Conservation (phyloP, 2,797 vertebrate genomes). For the Sebastes aleutianus region DNA sequence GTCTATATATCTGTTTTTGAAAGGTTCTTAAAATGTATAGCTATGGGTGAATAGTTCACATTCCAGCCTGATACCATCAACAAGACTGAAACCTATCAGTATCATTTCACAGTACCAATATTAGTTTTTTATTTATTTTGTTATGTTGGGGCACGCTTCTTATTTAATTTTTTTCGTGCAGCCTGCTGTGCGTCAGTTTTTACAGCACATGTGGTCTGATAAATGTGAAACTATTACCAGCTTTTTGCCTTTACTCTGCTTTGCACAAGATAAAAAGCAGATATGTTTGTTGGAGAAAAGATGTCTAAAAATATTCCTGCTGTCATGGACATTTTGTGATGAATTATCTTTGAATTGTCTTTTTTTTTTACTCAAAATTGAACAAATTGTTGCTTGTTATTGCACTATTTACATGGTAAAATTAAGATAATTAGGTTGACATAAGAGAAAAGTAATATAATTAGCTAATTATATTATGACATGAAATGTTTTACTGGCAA, state of each 20-base stretch:
- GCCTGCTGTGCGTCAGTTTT: not conserved
- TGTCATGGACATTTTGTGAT: not conserved
- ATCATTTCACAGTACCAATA: constrained; percentile 36
- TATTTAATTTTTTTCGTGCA: constrained; percentile 34
- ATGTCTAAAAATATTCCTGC: constrained; percentile 2
- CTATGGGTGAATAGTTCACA: constrained; percentile 42
- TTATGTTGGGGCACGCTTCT: constrained; percentile 12
- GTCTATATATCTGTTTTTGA: constrained; percentile 26
- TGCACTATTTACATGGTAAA: not conserved
- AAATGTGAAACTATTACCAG: constrained; percentile 18
- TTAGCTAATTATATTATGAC: not conserved
- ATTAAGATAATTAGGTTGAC: not conserved
- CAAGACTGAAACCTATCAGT: constrained; percentile 5
- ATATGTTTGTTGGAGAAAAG: not conserved
- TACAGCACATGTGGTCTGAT: constrained; percentile 9
- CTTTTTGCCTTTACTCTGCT: not conserved
- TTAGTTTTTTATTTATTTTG: constrained; percentile 27
- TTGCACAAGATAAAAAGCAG: constrained; percentile 7
- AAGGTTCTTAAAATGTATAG: constrained; percentile 16
- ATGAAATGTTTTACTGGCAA: not conserved
- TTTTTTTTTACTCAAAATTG: not conserved
- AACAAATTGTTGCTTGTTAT: not conserved
- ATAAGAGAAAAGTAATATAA: not conserved
- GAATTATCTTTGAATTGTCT: not conserved
- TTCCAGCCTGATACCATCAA: constrained; percentile 50